Evolutionary conservation across 2,888 invertebrate genomes (phyloP).

Genomic region (Glyphotaelius pellucidus): DNA sequence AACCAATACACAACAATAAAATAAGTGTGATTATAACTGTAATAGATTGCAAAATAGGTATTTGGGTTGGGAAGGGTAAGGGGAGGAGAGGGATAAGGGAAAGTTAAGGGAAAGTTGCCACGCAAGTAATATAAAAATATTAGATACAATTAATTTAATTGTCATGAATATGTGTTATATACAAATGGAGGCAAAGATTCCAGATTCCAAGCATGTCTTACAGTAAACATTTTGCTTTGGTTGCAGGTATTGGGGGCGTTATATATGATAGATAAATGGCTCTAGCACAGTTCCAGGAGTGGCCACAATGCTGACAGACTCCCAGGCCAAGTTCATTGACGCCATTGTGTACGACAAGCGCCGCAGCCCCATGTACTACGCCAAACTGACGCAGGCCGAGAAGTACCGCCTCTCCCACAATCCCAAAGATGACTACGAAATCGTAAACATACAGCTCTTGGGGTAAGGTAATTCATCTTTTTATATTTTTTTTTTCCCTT

Average conservation of each 20-base stretch:
- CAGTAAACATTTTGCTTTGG: background rate
- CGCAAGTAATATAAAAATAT: no score
- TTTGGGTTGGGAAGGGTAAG: no score
- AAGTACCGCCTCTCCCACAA: slow-evolving; percentile 11
- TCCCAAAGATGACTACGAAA: slow-evolving; percentile 22
- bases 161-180: no score
- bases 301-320: slow-evolving; percentile 32
- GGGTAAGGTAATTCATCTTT: slow-evolving; percentile 43
- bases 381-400: slow-evolving; percentile 43
- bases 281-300: background rate
- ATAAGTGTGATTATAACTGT: no score
- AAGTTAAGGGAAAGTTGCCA: no score
- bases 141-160: no score
- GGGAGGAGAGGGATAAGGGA: no score
- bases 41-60: no score
- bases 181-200: background rate
- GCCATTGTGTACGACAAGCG: slow-evolving; percentile 42
- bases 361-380: slow-evolving; percentile 42
- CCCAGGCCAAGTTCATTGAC: slow-evolving; percentile 41
- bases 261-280: background rate
- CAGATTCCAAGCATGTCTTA: background rate
- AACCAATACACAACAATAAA: no score
- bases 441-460: slow-evolving; percentile 42
- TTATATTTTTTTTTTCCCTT: background rate
- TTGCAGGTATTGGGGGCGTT: background rate